These are phyloP conservation scores for Lamellibrachia columna DNA, from an alignment of 2,888 invertebrate genomes.

Conservation along the genomic window DNA sequence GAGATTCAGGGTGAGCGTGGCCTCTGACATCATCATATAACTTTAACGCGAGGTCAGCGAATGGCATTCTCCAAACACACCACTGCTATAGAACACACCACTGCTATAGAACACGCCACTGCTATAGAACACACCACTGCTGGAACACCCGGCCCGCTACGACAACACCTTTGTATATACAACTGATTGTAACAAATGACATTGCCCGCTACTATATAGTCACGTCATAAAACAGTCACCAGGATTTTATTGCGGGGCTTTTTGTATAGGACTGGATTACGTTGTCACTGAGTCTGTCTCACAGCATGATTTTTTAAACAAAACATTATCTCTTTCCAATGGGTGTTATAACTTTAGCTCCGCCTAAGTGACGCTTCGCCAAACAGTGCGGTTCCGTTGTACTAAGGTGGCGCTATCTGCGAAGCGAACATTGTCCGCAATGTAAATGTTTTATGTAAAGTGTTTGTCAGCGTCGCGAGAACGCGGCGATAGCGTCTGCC, in stretches of 20 bases:
- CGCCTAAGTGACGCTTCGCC: not conserved
- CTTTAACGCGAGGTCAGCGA: not conserved
- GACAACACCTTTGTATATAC: no score
- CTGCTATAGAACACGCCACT: not conserved
- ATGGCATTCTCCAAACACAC: not conserved
- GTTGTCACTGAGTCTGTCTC: not conserved
- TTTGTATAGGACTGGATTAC: not conserved
- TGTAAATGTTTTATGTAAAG: not conserved
- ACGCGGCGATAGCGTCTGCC: not conserved
- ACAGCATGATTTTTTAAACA: not conserved
- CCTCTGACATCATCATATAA: not conserved
- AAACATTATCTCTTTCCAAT: not conserved
- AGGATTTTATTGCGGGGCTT: no score
- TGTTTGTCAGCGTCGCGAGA: not conserved
- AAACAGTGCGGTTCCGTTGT: not conserved
- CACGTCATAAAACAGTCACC: no score
- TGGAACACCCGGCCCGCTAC: no score
- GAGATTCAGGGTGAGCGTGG: not conserved
- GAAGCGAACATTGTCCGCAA: not conserved
- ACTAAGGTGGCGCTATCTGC: not conserved
- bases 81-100: no score
- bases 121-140: not conserved
- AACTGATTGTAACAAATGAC: no score
- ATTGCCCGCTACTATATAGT: no score
- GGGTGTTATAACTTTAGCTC: not conserved